phyloP scores from a whole-genome alignment of 92 coral and sea anemone genomes.

The Plumapathes pennacea region DNA sequence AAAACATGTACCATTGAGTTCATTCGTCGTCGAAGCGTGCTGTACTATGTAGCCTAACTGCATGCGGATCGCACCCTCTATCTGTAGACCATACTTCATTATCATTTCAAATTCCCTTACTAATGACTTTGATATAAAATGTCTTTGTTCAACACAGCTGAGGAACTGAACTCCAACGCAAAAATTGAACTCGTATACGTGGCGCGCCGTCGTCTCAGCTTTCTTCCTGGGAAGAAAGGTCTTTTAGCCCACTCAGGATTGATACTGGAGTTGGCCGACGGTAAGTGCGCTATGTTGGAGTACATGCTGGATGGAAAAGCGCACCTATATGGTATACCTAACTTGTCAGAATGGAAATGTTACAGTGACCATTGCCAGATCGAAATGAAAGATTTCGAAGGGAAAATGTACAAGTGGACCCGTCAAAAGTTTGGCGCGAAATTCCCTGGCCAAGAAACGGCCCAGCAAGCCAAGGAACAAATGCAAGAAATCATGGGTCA shows the following conservation, averaged over 20 bases:
- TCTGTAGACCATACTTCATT: too few relatives aligned
- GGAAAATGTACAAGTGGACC: conserved; percentile 31
- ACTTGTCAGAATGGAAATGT: too few relatives aligned
- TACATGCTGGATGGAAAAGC: conserved; percentile 48
- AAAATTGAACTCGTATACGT: conserved; percentile 9
- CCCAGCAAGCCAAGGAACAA: conserved; percentile 35
- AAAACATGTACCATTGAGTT: too few relatives aligned
- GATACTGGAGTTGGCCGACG: conserved; percentile 42
- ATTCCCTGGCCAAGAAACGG: conserved; percentile 23
- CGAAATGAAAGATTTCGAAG: conserved; percentile 24
- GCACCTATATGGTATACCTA: conserved; percentile 40
- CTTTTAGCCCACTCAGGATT: conserved; percentile 44
- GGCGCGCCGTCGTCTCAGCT: conserved; percentile 12
- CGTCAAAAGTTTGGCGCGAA: conserved; percentile 31
- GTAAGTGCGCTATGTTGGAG: conserved; percentile 41
- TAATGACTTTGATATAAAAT: too few relatives aligned
- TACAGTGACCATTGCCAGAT: too few relatives aligned
- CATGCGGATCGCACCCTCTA: too few relatives aligned
- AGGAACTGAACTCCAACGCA: conserved; percentile 12
- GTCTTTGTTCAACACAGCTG: too few relatives aligned
- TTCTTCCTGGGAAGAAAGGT: conserved; percentile 18
- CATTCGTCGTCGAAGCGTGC: too few relatives aligned
- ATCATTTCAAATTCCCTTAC: too few relatives aligned
- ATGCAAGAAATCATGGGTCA: conserved; percentile 57
- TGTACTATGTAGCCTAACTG: too few relatives aligned